Base-by-base conservation (phyloP, 1,140 invertebrate genomes). In the Theocolax elegans region DNA sequence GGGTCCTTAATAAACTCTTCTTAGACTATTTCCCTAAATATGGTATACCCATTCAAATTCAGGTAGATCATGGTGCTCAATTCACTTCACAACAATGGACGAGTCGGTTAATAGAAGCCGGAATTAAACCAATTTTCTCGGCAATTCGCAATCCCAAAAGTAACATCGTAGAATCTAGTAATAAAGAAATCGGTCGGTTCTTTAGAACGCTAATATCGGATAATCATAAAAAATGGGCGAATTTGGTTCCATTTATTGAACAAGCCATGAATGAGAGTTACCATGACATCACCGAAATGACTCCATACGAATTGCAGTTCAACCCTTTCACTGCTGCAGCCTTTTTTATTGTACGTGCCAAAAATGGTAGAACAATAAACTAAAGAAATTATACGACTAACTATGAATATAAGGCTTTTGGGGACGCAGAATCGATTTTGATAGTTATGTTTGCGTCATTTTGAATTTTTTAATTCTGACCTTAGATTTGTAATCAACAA, bases 11-110 rank as follows among this genome's bases (percentile, higher is more conserved):
- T 1, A 35, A 38, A 25, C 25, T 72, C 19, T 64, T 35, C 40
- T n/a, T 58, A 4, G 31, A 59, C 13, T 72, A 58, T 46, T n/a
- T 72, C 1, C 49, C 25, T 0, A 31, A 46, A 15, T 29, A 64
- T 65, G 80, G 81, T 10, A 29, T 77, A 15, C 77, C 80, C 9
- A 48, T 80, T 27, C n/a, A 76, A 21, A 53, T 86, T 2, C 77
- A 78, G 7, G 75, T 74, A 27, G 82, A 85, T 31, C 83, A 84
- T 68, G 82, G 82, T 13, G 67, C 75, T 1, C 82, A 85, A 64
- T 85, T 84, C 56, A 67, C 72, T 0, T 70, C 71, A 9, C 3
- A 12, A n/a, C 13, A 31, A 25, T 75, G 67, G 72, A 19, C 29
- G 0, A 54, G 64, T 40, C 17, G 17, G 19, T 53, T 75, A 12